Evolutionary conservation across 2,113 vertebrate species (phyloP).

Genomic region (Tachysurus fulvidraco): DNA sequence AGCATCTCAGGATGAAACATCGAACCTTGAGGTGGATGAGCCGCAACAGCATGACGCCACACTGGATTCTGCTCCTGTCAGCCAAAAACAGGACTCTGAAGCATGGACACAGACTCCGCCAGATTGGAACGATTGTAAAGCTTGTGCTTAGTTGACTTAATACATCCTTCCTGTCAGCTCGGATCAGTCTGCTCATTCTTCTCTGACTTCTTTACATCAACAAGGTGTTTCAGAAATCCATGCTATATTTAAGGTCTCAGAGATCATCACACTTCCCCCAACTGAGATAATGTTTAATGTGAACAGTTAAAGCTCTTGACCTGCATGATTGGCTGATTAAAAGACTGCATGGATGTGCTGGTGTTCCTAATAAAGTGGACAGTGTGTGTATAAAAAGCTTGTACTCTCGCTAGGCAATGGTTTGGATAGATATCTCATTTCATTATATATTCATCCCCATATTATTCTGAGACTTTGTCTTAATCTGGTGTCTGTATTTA

Average conservation of each 20-base stretch:
- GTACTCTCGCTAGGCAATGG: background rate
- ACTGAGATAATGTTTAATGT: background rate
- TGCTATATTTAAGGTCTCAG: background rate
- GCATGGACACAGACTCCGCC: background rate
- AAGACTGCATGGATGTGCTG: background rate
- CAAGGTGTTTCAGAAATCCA: background rate
- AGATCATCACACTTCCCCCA: background rate
- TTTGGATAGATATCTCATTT: background rate
- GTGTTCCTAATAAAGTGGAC: background rate
- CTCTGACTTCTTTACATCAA: no score
- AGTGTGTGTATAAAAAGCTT: background rate
- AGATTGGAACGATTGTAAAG: background rate
- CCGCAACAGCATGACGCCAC: background rate
- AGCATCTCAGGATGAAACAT: background rate
- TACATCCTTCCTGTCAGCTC: no score
- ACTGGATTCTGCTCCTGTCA: background rate
- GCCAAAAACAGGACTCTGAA: background rate
- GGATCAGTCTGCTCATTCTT: no score
- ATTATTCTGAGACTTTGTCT: background rate
- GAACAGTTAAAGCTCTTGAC: background rate
- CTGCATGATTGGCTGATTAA: background rate
- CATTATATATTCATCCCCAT: background rate
- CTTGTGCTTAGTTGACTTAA: no score
- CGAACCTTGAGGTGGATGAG: background rate
- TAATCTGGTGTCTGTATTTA: background rate